These are phyloP conservation scores for Papilio polytes DNA, from an alignment of 1,140 invertebrate genomes.

Conservation along the genomic window DNA sequence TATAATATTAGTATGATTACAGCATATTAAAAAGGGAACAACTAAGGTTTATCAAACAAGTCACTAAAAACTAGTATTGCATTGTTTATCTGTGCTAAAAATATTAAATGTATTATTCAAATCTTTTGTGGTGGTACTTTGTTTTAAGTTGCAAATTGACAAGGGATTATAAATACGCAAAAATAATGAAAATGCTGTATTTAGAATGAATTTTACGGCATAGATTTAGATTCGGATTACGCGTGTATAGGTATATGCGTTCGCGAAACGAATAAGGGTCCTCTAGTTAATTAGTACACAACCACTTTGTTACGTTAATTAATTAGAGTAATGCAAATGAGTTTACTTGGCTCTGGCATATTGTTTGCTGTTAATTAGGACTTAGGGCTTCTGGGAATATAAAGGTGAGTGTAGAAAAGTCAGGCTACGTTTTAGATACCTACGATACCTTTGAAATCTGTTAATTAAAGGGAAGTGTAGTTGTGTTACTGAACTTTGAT, in stretches of 20 bases:
- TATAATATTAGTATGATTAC: too few species aligned
- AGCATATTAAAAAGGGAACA: too few species aligned
- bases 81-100: too few species aligned
- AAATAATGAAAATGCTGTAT: background rate
- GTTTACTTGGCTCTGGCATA: slow-evolving; percentile 30
- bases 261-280: slow-evolving; percentile 33
- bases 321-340: slow-evolving; percentile 43
- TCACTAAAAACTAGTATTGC: too few species aligned
- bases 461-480: slow-evolving; percentile 6
- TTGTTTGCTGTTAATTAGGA: slow-evolving; percentile 23
- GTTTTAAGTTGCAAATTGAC: too few species aligned
- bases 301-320: slow-evolving; percentile 46
- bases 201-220: background rate
- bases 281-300: slow-evolving; percentile 45
- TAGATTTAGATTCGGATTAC: slow-evolving; percentile 9
- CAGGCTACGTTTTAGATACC: background rate
- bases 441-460: background rate
- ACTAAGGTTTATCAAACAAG: too few species aligned
- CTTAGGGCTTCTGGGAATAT: background rate
- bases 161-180: background rate
- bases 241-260: background rate
- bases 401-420: background rate
- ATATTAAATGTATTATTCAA: too few species aligned
- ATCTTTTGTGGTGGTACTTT: too few species aligned
- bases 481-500: background rate